Conservation (phyloP, 2,113 vertebrate genomes). For the Bubo scandiacus region DNA sequence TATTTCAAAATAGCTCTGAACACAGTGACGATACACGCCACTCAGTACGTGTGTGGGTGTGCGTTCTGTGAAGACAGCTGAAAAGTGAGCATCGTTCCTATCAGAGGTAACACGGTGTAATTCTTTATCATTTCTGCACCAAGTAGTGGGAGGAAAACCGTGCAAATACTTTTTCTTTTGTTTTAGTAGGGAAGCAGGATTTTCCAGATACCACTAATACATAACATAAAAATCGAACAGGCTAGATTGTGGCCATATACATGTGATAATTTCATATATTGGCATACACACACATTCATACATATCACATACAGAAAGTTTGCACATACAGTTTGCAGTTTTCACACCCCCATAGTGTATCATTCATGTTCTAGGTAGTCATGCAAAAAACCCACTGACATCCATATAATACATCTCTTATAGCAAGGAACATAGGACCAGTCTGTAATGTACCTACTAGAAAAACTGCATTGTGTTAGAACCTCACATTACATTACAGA, state of each 20-base stretch:
- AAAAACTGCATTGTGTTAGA: neutral
- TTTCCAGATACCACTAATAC: neutral
- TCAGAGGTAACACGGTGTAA: conserved; percentile 33
- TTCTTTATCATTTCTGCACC: conserved; percentile 1
- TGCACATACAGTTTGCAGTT: neutral
- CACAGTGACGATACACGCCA: neutral
- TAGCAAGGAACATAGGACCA: neutral
- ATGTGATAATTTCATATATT: fast-evolving
- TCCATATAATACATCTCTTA: neutral
- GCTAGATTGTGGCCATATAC: fast-evolving
- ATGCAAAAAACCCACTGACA: neutral
- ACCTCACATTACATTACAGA: neutral
- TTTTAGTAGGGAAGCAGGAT: conserved; percentile 37
- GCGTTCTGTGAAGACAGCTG: neutral
- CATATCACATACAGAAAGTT: no score
- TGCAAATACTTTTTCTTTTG: conserved; percentile 10
- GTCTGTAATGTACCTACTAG: neutral
- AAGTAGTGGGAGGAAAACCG: neutral
- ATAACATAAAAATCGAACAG: neutral
- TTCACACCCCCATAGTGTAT: neutral
- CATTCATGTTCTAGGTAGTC: neutral
- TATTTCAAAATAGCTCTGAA: conserved; percentile 4
- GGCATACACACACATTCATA: neutral
- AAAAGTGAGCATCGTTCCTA: conserved; percentile 59
- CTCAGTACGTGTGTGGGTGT: neutral